phyloP scores from a whole-genome alignment of 2,888 invertebrate species.

The Plagodis pulveraria region DNA sequence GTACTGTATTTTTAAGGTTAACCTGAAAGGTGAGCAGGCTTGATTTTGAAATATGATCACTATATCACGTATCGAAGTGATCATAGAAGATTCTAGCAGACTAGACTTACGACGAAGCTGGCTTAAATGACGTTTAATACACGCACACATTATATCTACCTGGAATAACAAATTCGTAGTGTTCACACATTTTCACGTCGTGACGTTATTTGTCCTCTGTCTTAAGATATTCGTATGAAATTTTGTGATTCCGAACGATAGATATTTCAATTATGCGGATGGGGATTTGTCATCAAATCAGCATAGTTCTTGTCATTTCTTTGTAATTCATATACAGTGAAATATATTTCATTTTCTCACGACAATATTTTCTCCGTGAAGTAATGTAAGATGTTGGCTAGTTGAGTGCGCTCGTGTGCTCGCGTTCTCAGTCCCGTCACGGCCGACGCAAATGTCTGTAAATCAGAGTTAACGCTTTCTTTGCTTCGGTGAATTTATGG shows the following conservation, averaged over 20 bases:
- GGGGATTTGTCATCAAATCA: constrained; percentile 59
- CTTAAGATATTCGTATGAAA: too few species aligned
- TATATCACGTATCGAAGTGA: too few species aligned
- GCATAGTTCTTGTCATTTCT: constrained; percentile 45
- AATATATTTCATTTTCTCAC: constrained; percentile 18
- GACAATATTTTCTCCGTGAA: constrained; percentile 34
- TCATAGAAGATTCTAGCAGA: too few species aligned
- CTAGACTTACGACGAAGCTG: too few species aligned
- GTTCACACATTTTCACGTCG: too few species aligned
- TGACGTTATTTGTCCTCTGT: too few species aligned
- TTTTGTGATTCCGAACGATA: constrained; percentile 57
- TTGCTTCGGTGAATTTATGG: constrained; percentile 69
- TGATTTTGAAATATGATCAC: too few species aligned
- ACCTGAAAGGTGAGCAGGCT: too few species aligned
- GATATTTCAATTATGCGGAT: constrained; percentile 52
- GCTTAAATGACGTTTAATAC: constrained; percentile 31
- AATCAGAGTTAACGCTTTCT: constrained; percentile 78
- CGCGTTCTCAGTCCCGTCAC: constrained; percentile 49
- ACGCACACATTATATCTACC: too few species aligned
- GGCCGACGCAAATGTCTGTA: constrained; percentile 63
- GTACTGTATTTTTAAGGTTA: too few species aligned
- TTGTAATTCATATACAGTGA: constrained; percentile 37
- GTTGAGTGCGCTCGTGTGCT: constrained; percentile 37
- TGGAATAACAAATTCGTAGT: too few species aligned
- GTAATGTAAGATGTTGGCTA: constrained; percentile 27